Evolutionary conservation across 2,797 vertebrate genomes (phyloP).

Genomic region (Pantherophis alleghaniensis): DNA sequence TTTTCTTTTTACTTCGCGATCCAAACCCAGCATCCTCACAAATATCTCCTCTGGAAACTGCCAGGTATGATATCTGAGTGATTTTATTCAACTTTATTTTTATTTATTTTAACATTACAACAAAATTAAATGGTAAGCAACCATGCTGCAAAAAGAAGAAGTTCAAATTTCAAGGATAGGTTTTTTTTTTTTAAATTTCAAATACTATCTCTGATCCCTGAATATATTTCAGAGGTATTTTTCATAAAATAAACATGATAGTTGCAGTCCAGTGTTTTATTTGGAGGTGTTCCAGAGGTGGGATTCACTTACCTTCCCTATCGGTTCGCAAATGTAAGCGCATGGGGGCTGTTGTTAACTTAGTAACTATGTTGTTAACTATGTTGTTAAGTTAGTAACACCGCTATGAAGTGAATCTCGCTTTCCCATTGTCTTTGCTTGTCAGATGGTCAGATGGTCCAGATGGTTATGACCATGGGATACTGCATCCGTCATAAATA

Average conservation of each 20-base stretch:
- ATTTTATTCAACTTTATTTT: background rate
- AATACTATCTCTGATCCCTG: background rate
- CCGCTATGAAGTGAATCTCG: no score
- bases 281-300: background rate
- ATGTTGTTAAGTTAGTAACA: no score
- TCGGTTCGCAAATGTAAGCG: no score
- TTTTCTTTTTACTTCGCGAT: background rate
- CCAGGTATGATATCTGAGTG: background rate
- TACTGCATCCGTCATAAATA: no score
- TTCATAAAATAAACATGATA: background rate
- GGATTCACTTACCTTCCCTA: no score
- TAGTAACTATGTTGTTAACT: no score
- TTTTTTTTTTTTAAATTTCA: background rate
- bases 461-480: no score
- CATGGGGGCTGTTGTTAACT: no score
- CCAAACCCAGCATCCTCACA: background rate
- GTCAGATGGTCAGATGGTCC: no score
- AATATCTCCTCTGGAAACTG: background rate
- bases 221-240: background rate
- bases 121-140: background rate
- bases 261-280: background rate
- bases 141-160: background rate
- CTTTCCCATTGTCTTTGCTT: no score
- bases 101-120: background rate
- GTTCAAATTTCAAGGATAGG: background rate